Evolutionary conservation across 2,797 vertebrate species (phyloP).

Genomic region (Psittacula echo): DNA sequence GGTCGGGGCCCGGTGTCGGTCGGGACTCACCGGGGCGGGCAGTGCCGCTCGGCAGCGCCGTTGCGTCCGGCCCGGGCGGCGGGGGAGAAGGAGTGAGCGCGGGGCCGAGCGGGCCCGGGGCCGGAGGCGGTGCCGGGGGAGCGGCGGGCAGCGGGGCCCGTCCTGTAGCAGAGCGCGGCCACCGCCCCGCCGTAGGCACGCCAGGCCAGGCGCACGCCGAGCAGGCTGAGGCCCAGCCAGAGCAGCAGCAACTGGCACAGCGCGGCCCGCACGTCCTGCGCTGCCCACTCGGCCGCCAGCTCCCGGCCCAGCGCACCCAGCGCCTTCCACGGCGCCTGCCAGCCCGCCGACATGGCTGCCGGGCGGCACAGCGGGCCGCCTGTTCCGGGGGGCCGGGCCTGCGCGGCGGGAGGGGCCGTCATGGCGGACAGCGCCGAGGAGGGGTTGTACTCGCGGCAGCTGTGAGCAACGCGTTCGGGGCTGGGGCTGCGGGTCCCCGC

Average conservation of each 20-base stretch:
- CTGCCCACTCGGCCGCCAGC: conserved; percentile 93
- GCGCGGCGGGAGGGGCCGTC: no score
- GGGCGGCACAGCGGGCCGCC: background rate
- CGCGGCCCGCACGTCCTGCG: conserved; percentile 91
- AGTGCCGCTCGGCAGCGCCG: conserved; percentile 10
- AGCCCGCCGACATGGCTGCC: background rate
- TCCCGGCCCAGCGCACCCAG: conserved; percentile 87
- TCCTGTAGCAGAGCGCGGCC: no score
- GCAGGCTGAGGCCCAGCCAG: conserved; percentile 73
- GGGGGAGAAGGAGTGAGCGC: background rate
- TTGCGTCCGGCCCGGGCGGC: conserved; percentile 16
- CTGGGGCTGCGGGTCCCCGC: background rate
- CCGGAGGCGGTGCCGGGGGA: background rate
- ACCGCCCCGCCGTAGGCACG: no score
- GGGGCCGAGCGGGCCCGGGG: background rate
- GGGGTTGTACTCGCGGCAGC: conserved; percentile 86
- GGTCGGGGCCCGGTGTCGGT: background rate
- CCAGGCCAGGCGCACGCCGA: no score
- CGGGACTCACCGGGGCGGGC: conserved; percentile 42
- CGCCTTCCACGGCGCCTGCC: conserved; percentile 79
- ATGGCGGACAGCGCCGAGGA: conserved; percentile 60
- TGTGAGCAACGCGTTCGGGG: conserved; percentile 65
- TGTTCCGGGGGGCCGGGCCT: no score
- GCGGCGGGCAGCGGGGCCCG: no score
- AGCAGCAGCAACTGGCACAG: conserved; percentile 91